A percentile compares a stretch with the other conserved stretches of the same genome.
These are phyloP conservation scores for Branchellion lobata DNA, from an alignment of 2,888 invertebrate species.

Conservation along the genomic window DNA sequence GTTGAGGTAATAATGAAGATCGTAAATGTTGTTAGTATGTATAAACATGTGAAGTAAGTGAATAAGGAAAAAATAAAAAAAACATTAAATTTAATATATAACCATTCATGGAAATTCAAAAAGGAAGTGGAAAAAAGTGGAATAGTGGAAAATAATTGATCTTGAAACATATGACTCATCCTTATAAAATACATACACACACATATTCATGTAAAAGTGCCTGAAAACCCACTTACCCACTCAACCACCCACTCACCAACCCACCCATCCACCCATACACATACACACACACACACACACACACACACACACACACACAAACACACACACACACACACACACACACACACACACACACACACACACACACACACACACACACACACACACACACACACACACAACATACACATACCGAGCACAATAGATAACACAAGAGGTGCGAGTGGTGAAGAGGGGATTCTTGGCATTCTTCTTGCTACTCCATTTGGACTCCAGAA, in stretches of 20 bases:
- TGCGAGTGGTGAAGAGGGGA: slow-evolving; percentile 77
- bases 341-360: too few species aligned
- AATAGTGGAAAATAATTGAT: too few species aligned
- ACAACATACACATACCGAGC: slow-evolving; percentile 68
- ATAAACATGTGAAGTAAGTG: not conserved
- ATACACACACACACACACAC: slow-evolving; percentile 1
- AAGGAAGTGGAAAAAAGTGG: too few species aligned
- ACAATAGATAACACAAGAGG: slow-evolving; percentile 77
- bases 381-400: not conserved
- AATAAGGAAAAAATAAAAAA: too few species aligned
- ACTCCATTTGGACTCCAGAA: slow-evolving; percentile 86
- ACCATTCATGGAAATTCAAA: too few species aligned
- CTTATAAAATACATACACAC: not conserved
- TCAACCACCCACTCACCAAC: not conserved
- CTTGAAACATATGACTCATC: too few species aligned
- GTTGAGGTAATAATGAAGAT: not conserved
- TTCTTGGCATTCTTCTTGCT: slow-evolving; percentile 69
- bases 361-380: not conserved
- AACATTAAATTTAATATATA: too few species aligned
- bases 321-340: too few species aligned
- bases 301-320: too few species aligned
- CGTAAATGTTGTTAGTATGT: not conserved
- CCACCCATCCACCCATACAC: not conserved
- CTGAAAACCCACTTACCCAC: not conserved
- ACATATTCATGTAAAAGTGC: not conserved